Conservation (phyloP, 2,888 invertebrate species). For the Bellardia bayeri region DNA sequence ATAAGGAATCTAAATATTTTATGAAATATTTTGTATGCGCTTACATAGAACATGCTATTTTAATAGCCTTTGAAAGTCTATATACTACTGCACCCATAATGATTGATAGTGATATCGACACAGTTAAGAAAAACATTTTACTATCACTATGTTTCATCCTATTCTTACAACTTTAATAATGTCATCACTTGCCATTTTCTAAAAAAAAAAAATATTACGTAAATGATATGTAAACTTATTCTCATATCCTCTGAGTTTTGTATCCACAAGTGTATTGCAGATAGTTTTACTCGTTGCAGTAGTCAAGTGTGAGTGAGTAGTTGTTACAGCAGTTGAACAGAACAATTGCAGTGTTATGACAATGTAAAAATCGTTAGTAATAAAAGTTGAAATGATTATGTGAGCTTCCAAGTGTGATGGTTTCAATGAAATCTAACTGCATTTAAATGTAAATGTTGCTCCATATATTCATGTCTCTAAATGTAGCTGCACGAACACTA, state of each 20-base stretch:
- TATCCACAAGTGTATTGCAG: slow-evolving; percentile 18
- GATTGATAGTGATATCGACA: too few species aligned
- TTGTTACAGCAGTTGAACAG: slow-evolving; percentile 36
- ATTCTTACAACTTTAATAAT: not conserved
- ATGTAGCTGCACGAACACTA: not conserved
- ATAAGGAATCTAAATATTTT: too few species aligned
- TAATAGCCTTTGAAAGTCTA: too few species aligned
- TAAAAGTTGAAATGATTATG: slow-evolving; percentile 11
- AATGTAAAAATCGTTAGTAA: slow-evolving; percentile 34
- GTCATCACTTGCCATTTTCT: not conserved
- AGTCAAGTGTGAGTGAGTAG: slow-evolving; percentile 6
- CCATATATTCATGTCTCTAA: slow-evolving; percentile 6
- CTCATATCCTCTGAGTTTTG: slow-evolving; percentile 6
- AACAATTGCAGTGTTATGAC: slow-evolving; percentile 39
- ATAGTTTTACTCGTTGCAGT: slow-evolving; percentile 23
- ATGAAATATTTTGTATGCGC: too few species aligned
- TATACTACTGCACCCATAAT: too few species aligned
- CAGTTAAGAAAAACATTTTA: too few species aligned
- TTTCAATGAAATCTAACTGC: slow-evolving; percentile 38
- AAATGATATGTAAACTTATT: slow-evolving; percentile 18
- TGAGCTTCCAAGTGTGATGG: slow-evolving; percentile 32
- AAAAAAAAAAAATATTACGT: not conserved
- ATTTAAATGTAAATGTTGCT: slow-evolving; percentile 44
- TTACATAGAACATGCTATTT: too few species aligned
- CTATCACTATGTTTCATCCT: not conserved